phyloP scores from a whole-genome alignment of 2,888 invertebrate species.

The Aspidapion aeneum region DNA sequence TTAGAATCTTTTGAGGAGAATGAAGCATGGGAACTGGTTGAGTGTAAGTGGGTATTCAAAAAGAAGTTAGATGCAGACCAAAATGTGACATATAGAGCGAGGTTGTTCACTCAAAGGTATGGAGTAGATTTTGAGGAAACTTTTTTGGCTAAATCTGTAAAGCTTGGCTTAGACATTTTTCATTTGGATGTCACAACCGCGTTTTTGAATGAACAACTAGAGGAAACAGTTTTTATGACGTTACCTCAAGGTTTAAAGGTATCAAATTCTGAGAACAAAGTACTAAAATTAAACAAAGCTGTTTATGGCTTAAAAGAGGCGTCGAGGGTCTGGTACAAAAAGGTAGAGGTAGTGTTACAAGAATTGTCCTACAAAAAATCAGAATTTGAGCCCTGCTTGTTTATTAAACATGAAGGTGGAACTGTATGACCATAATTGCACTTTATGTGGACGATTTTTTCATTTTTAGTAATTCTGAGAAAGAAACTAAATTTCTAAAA shows the following conservation, averaged over 20 bases:
- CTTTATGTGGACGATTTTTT: conserved; percentile 29
- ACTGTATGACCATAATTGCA: no score
- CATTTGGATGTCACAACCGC: conserved; percentile 1
- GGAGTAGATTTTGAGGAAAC: conserved; percentile 32
- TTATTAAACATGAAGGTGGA: no score
- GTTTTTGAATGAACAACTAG: neutral
- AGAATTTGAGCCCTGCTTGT: neutral
- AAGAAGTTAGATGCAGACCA: conserved; percentile 29
- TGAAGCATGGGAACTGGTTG: conserved; percentile 34
- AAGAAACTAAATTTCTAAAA: conserved; percentile 16
- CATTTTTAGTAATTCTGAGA: conserved; percentile 17
- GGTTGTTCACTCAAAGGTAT: conserved; percentile 28
- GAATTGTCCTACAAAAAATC: neutral
- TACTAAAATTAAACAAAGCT: neutral
- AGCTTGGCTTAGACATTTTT: conserved; percentile 22
- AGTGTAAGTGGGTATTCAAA: conserved; percentile 37
- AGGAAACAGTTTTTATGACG: no score
- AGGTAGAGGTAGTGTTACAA: neutral
- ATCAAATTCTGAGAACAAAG: neutral
- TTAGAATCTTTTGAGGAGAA: conserved; percentile 27
- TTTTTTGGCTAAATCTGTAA: conserved; percentile 24
- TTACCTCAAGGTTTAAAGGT: no score
- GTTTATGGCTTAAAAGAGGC: conserved; percentile 9
- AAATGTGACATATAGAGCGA: conserved; percentile 26
- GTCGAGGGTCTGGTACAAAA: neutral